These are phyloP conservation scores for Bombus fervidus DNA, from an alignment of 1,140 invertebrate species.

Conservation along the genomic window DNA sequence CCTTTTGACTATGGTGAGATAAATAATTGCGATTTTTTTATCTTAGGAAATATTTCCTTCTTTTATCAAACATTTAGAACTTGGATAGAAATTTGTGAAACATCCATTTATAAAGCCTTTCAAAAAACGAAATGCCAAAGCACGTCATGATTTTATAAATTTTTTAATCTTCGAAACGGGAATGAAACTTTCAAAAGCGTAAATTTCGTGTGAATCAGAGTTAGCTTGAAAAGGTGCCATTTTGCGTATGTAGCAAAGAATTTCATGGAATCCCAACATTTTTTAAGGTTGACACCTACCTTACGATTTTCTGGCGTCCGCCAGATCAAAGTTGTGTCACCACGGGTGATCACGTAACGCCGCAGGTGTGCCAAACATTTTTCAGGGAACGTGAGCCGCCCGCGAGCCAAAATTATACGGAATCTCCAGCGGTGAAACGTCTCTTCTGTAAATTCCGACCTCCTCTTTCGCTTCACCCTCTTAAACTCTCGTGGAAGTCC, in stretches of 20 bases:
- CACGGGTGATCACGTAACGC: constrained; percentile 67
- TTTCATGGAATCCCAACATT: neutral
- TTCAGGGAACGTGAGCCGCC: constrained; percentile 61
- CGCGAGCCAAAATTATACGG: constrained; percentile 61
- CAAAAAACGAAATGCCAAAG: neutral
- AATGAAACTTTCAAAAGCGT: neutral
- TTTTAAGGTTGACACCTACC: constrained; percentile 23
- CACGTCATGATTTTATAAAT: no score
- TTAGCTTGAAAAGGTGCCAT: neutral
- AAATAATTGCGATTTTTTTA: neutral
- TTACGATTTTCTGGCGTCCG: constrained; percentile 16
- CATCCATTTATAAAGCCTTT: neutral
- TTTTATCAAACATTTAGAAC: neutral
- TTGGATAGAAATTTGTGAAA: neutral
- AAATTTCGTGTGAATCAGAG: neutral
- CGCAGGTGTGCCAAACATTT: constrained; percentile 70
- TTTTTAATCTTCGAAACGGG: no score
- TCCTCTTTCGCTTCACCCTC: constrained; percentile 10
- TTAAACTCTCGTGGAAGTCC: constrained; percentile 32
- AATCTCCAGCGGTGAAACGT: constrained; percentile 61
- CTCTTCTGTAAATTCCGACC: constrained; percentile 54
- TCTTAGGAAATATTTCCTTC: neutral
- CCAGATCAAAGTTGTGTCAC: constrained; percentile 54
- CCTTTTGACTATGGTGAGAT: neutral
- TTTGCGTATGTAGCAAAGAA: neutral